These are phyloP conservation scores for Drepanosiphum platanoidis DNA, from an alignment of 2,888 invertebrate genomes.

Conservation along the genomic window DNA sequence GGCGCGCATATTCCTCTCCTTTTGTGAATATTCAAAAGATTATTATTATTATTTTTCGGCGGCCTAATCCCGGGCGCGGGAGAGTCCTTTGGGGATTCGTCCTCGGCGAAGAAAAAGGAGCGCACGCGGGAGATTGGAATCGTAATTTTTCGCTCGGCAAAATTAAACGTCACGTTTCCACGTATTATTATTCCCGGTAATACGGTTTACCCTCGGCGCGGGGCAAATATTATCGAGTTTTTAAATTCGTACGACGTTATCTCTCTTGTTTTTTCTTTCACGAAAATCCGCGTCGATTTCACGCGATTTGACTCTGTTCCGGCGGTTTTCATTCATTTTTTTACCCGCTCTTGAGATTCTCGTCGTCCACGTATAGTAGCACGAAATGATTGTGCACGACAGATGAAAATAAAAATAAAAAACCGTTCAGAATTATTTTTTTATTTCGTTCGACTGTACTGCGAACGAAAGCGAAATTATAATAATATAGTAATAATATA, in stretches of 20 bases:
- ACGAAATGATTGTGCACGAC: too few relatives aligned
- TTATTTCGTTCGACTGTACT: too few relatives aligned
- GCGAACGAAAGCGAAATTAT: too few relatives aligned
- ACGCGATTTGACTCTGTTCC: conserved; percentile 37
- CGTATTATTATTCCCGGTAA: conserved; percentile 9
- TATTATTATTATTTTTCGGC: conserved; percentile 27
- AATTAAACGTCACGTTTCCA: conserved; percentile 57
- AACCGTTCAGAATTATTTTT: too few relatives aligned
- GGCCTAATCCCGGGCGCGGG: background rate
- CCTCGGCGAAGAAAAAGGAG: background rate
- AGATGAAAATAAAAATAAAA: too few relatives aligned
- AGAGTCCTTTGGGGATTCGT: conserved; percentile 48
- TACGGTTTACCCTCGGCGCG: conserved; percentile 15
- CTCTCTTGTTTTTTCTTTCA: background rate
- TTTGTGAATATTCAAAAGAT: conserved; percentile 57
- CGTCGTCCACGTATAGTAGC: conserved; percentile 32
- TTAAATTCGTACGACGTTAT: conserved; percentile 29
- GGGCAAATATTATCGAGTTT: conserved; percentile 15
- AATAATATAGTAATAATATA: too few relatives aligned
- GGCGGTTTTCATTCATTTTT: background rate
- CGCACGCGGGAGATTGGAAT: conserved; percentile 28
- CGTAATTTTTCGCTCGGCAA: conserved; percentile 54
- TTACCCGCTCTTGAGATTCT: conserved; percentile 28
- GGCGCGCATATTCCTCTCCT: conserved; percentile 18
- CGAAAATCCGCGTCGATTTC: background rate